Base-by-base conservation (phyloP, 2,888 invertebrate genomes). In the Drosophila yooni region DNA sequence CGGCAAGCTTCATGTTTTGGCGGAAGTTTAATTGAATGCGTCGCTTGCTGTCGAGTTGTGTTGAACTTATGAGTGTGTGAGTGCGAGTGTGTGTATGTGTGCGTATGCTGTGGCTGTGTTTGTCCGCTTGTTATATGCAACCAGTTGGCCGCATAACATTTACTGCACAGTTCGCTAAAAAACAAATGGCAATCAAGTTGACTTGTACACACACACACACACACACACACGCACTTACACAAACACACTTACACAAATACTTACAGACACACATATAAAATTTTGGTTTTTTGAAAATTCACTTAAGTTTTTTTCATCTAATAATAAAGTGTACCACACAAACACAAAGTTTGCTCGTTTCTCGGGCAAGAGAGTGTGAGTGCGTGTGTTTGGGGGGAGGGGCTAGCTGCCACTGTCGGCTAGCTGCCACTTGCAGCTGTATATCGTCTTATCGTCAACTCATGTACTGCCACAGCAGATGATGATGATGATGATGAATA, bases 11-110 rank as follows among this genome's bases (percentile, higher is more conserved):
- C 79, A 80, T 90, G 91, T 90, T 88, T 46, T 88, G 90, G 79
- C 83, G 86, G 85, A 91, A 90, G 82, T 90, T 91, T 85, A 89
- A 89, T 89, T 91, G 90, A 88, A 90, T 89, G 89, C 87, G 84
- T 77, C 82, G 76, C 71, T 84, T 75, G 77, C 71, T 82, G 66
- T 15, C 61, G 75, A 67, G 62, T 77, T 72, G 11, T 65, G 46
- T 61, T 60, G 29, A 58, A 69, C 40, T 38, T 68, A 33, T 21
- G 36, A 51, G 33, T 38, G 46, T 60, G 18, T 65, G 77, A 70
- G 70, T 70, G 57, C 62, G 62, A 60, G 69, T 67, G 56, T 63
- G 68, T 59, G 61, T 60, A 46, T 70, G 61, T 54, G 48, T 29
- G 57, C n/a, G 51, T 73, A 57, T 52, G 68, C 53, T 51, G 59